Base-by-base conservation (phyloP, 2,888 invertebrate species). In the Aleiodes leptofemur region DNA sequence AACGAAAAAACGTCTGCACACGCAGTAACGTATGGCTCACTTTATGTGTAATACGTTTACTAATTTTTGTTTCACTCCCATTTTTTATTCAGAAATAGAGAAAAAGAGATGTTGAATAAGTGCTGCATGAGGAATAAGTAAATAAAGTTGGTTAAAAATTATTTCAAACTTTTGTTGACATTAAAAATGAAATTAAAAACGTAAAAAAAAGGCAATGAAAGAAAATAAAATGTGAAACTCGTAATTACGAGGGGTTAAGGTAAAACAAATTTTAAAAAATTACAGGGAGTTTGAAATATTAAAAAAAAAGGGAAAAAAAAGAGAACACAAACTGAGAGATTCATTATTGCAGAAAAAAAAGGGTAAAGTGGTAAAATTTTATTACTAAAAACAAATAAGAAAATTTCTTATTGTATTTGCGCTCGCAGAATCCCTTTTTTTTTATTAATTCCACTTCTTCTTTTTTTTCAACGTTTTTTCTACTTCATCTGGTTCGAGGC, bases 401-500 rank as follows among this genome's bases (percentile, higher is more conserved):
- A 73, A 73, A 59, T 50, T 66, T 53, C 57, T 73, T 64, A 59
- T 69, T 11, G 38, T 57, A 23, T 73, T 70, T 50, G 64, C 50
- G 29, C 34, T 38, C 48, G 66, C 34, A 34, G 64, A 73, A 69
- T 55, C 55, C 69, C 69, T 66, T 68, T 48, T 74, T 59, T 79
- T 69, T 66, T 76, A 76, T 74, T 38, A 5, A 7, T 9, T 43
- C 11, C 9, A 9, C 74, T 73, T 74, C 81, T 76, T 55, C 51
- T 56, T 56, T 66, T 73, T 76, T 77, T 68, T 23, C 16, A 48
- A 56, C 56, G 38, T 73, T 78, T 68, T 75, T 76, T 68, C 69
- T 77, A 76, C 73, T 72, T 69, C 77, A 64, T 75, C 71, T 38
- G 68, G 23, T 50, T 13, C 66, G 13, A 16, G 51, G 57, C 85